A percentile compares a stretch with the other conserved stretches of the same genome.
Evolutionary conservation across 1,140 invertebrate species (phyloP).

Genomic region (Andricus grossulariae): DNA sequence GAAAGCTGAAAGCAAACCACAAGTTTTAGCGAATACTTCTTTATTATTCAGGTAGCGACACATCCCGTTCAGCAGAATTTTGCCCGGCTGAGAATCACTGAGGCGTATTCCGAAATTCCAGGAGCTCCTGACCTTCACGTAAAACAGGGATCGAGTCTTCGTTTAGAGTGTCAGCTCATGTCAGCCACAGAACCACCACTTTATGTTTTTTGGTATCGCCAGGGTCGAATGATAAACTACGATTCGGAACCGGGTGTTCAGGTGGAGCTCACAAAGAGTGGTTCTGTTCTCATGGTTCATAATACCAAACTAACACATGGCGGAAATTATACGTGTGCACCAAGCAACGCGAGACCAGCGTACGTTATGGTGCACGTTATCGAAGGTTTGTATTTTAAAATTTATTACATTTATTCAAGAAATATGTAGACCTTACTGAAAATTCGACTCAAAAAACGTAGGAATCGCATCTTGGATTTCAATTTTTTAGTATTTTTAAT

Average conservation of each 20-base stretch:
- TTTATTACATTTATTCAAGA: background rate
- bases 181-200: conserved; percentile 84
- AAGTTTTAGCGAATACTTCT: background rate
- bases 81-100: conserved; percentile 73
- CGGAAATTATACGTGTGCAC: conserved; percentile 83
- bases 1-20: no score
- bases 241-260: conserved; percentile 77
- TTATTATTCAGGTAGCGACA: conserved; percentile 63
- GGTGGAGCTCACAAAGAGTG: conserved; percentile 72
- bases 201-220: conserved; percentile 89
- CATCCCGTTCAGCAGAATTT: conserved; percentile 70
- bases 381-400: conserved; percentile 70
- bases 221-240: conserved; percentile 85
- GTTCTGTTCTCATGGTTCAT: conserved; percentile 77
- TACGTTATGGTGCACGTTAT: conserved; percentile 83
- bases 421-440: no score
- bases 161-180: conserved; percentile 83
- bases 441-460: no score
- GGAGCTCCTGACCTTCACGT: conserved; percentile 86
- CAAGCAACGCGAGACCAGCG: conserved; percentile 82
- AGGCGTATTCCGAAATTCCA: conserved; percentile 85
- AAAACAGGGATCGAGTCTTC: conserved; percentile 83
- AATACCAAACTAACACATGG: conserved; percentile 78
- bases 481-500: no score
- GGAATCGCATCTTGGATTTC: no score